Conservation (phyloP, 2,113 vertebrate genomes). For the Ginglymostoma cirratum region DNA sequence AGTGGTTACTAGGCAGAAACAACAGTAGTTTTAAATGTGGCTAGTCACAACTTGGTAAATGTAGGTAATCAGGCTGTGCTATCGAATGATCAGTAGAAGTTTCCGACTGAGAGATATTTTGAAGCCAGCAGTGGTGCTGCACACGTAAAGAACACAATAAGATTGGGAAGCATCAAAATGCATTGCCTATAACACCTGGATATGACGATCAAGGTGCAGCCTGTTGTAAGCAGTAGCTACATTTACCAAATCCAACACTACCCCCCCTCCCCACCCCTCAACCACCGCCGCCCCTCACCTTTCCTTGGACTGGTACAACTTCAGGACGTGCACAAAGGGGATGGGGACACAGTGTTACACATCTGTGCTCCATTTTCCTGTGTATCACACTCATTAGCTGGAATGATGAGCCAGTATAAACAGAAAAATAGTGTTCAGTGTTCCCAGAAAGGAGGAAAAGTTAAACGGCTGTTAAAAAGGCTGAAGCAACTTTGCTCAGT, state of each 20-base stretch:
- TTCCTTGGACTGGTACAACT: background rate
- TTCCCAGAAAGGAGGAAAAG: background rate
- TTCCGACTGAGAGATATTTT: background rate
- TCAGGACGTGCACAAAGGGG: background rate
- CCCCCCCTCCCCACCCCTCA: no score
- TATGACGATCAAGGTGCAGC: background rate
- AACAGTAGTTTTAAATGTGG: background rate
- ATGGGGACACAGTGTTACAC: background rate
- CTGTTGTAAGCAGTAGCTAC: background rate
- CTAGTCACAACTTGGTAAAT: background rate
- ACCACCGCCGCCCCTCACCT: background rate
- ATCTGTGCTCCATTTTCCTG: background rate
- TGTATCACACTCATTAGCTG: background rate
- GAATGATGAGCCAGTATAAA: background rate
- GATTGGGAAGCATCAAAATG: background rate
- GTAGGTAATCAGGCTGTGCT: background rate
- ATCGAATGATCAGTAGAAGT: background rate
- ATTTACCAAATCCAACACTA: background rate
- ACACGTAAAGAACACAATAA: background rate
- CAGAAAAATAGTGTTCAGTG: background rate
- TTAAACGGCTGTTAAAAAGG: background rate
- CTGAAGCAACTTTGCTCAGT: background rate
- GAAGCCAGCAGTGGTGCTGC: background rate
- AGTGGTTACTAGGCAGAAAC: background rate
- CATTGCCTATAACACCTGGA: background rate